Evolutionary conservation across 1,140 invertebrate genomes (phyloP).

Genomic region (Dolichoris vasculosae): DNA sequence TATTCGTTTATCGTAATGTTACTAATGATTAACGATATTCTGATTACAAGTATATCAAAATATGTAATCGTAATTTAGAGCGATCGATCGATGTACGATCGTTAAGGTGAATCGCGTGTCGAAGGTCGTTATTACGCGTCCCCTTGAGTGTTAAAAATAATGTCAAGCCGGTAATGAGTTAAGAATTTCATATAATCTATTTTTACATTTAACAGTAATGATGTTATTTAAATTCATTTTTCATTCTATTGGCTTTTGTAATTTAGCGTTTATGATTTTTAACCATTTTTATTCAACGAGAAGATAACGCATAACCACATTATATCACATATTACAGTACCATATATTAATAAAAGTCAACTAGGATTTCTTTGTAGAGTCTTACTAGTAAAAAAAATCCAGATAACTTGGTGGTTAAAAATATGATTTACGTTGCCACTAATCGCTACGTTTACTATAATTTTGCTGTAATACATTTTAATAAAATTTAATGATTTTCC

Average conservation of each 20-base stretch:
- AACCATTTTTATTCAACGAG: constrained; percentile 9
- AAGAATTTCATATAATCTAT: constrained; percentile 2
- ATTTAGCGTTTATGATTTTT: constrained; percentile 7
- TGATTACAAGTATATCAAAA: not conserved
- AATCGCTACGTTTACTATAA: not conserved
- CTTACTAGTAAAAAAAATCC: not conserved
- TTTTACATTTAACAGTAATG: constrained; percentile 25
- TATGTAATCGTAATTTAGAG: not conserved
- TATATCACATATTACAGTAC: not conserved
- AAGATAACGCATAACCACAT: constrained; percentile 15
- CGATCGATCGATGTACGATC: not conserved
- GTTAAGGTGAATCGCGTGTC: not conserved
- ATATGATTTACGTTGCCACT: constrained; percentile 14
- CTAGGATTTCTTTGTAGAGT: not conserved
- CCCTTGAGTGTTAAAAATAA: constrained; percentile 7
- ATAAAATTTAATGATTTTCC: constrained; percentile 23
- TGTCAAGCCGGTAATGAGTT: not conserved
- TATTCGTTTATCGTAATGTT: no score
- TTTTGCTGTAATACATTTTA: not conserved
- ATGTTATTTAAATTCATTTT: constrained; percentile 28
- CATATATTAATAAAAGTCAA: not conserved
- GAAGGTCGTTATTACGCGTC: not conserved
- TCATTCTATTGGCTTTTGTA: constrained; percentile 10
- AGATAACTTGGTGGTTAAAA: constrained; percentile 4
- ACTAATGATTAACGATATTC: no score